Evolutionary conservation across 1,140 invertebrate genomes (phyloP).

Genomic region (Sycophila sp.): DNA sequence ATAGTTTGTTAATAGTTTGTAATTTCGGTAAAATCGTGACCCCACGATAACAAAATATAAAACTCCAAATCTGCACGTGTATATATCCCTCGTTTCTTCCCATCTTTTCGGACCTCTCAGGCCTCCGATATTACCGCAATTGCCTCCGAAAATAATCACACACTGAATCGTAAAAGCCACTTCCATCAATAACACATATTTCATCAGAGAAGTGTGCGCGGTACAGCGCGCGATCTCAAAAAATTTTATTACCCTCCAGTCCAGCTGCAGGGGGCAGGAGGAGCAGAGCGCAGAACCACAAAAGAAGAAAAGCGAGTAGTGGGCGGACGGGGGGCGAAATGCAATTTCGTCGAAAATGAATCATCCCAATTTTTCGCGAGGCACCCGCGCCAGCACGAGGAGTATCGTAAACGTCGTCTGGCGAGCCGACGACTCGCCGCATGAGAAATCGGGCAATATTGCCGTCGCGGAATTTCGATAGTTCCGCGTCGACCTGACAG

Average conservation of each 20-base stretch:
- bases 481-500: neutral
- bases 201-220: no score
- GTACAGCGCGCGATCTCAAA: no score
- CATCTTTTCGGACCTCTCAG: no score
- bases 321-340: constrained; percentile 3
- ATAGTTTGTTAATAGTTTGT: no score
- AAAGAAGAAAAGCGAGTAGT: neutral
- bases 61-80: no score
- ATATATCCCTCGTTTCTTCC: no score
- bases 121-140: no score
- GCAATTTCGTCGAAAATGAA: constrained; percentile 30
- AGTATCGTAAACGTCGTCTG: constrained; percentile 16
- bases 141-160: no score
- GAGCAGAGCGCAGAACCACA: neutral
- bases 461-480: constrained; percentile 11
- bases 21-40: no score
- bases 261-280: neutral
- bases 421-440: neutral
- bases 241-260: neutral
- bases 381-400: constrained; percentile 8
- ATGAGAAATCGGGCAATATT: constrained; percentile 16
- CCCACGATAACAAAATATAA: no score
- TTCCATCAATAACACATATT: no score
- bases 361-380: constrained; percentile 25
- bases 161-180: no score